Percentiles rank a stretch among this genome's conserved stretches.
These are phyloP conservation scores for Protonibea diacanthus DNA, from an alignment of 2,797 vertebrate genomes.

Conservation along the genomic window DNA sequence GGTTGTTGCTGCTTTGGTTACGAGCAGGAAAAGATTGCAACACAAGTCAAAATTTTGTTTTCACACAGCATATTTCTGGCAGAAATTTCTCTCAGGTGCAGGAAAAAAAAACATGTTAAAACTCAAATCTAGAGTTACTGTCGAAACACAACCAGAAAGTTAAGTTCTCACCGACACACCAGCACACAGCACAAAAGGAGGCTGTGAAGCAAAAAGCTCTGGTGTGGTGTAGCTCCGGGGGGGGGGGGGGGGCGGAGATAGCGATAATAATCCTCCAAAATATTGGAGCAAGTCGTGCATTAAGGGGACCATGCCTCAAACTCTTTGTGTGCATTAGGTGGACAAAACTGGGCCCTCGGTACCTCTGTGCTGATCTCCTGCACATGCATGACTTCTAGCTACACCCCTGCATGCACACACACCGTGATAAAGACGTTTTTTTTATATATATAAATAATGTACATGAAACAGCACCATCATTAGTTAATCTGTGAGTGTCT, in stretches of 20 bases:
- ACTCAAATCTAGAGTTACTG: no score
- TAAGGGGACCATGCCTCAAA: neutral
- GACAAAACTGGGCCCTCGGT: neutral
- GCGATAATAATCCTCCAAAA: neutral
- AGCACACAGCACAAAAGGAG: no score
- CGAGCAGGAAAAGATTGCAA: no score
- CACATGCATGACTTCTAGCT: conserved; percentile 1
- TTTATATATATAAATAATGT: no score
- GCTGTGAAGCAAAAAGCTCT: no score
- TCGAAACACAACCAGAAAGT: no score
- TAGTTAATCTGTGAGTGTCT: conserved; percentile 1
- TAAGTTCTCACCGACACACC: no score
- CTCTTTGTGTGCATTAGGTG: neutral
- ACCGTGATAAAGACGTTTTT: neutral
- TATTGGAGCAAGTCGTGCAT: neutral
- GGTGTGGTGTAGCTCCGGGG: neutral
- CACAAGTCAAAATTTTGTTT: no score
- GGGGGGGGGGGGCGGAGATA: neutral
- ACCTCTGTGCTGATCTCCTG: conserved; percentile 8
- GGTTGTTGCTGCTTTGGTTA: no score
- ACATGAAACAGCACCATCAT: neutral
- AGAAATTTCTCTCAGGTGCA: no score
- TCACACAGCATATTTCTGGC: no score
- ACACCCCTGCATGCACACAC: neutral
- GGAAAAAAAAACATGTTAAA: no score